A percentile compares a stretch with the other conserved stretches of the same genome.
Conservation (phyloP, 1,140 invertebrate species). For the Coenobita brevimanus region DNA sequence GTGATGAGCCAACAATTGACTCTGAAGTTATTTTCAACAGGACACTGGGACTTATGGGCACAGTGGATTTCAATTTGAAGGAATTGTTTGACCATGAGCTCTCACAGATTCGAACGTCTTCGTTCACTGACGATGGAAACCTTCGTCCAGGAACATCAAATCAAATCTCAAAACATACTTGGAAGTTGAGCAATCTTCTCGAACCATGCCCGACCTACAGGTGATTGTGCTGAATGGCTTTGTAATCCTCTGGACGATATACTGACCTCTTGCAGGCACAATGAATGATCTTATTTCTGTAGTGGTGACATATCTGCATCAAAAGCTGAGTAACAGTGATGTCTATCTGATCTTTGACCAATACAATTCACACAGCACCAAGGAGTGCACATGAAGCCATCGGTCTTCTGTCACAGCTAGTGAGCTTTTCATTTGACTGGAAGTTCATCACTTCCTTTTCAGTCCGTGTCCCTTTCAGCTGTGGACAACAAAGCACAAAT, state of each 20-base stretch:
- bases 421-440: background rate
- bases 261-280: too few relatives aligned
- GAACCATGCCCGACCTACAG: background rate
- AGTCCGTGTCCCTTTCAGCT: background rate
- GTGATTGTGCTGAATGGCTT: slow-evolving; percentile 22
- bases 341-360: too few relatives aligned
- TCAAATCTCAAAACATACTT: slow-evolving; percentile 1
- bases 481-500: slow-evolving; percentile 1
- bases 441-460: slow-evolving; percentile 1
- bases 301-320: background rate
- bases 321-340: background rate
- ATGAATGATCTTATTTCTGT: background rate
- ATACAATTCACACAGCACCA: background rate
- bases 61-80: background rate
- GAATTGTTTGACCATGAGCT: background rate
- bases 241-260: slow-evolving; percentile 5
- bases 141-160: too few relatives aligned
- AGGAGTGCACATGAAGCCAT: background rate
- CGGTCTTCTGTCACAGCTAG: background rate
- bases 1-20: background rate
- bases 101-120: slow-evolving; percentile 13
- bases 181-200: slow-evolving; percentile 10
- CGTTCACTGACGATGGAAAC: slow-evolving; percentile 16
- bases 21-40: background rate
- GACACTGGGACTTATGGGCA: background rate